Conservation (phyloP, 1,140 invertebrate genomes). For the Nomia melanderi region DNA sequence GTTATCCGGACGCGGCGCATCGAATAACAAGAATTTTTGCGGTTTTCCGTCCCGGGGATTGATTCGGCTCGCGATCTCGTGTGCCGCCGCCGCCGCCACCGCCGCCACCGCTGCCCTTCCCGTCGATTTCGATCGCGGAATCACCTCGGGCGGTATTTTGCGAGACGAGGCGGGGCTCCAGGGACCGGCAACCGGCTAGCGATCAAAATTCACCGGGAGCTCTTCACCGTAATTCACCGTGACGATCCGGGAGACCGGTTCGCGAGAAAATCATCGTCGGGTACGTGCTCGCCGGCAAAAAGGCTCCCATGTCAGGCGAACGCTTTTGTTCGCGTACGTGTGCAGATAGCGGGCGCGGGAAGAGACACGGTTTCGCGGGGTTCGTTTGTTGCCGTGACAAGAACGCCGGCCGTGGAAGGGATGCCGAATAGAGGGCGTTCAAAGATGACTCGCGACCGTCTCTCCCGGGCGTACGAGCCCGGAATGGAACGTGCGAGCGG, state of each 20-base stretch:
- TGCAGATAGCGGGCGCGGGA: conserved; percentile 23
- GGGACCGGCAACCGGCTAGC: not conserved
- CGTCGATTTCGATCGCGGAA: not conserved
- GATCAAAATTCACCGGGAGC: conserved; percentile 36
- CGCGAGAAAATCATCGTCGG: conserved; percentile 54
- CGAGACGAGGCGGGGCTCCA: not conserved
- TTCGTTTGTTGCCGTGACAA: conserved; percentile 62
- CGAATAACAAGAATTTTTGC: too few relatives aligned
- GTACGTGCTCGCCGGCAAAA: conserved; percentile 49
- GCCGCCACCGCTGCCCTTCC: too few relatives aligned
- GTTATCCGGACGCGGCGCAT: too few relatives aligned
- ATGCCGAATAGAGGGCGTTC: conserved; percentile 22
- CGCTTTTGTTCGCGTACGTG: conserved; percentile 42
- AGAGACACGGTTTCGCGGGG: conserved; percentile 49
- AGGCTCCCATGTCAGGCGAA: conserved; percentile 50
- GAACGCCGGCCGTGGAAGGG: not conserved
- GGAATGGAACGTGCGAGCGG: too few relatives aligned
- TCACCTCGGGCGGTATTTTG: not conserved
- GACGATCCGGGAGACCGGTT: conserved; percentile 15
- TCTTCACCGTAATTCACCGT: conserved; percentile 34
- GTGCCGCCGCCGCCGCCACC: too few relatives aligned
- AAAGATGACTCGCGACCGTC: not conserved
- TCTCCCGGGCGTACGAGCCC: too few relatives aligned
- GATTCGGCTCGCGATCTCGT: too few relatives aligned
- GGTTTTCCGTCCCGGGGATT: too few relatives aligned